Conservation (phyloP, 2,797 vertebrate genomes). For the Lagocephalus sceleratus region DNA sequence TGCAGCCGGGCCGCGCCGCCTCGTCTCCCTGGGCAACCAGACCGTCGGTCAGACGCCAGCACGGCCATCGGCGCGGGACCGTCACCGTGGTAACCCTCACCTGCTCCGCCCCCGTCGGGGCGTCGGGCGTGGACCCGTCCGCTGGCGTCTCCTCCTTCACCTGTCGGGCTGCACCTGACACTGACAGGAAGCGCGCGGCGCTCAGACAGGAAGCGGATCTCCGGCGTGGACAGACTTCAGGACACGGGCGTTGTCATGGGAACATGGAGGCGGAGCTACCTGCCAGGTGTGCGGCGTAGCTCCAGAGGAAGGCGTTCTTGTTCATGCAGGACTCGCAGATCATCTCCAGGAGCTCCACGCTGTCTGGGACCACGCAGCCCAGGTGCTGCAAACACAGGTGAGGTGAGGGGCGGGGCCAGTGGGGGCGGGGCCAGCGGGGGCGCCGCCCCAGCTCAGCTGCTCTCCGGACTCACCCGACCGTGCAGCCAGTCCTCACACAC, state of each 20-base stretch:
- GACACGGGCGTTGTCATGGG: not conserved
- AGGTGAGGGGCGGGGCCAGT: not conserved
- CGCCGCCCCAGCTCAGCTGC: too few species aligned
- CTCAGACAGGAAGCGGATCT: conserved; percentile 11
- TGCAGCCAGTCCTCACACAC: conserved; percentile 98
- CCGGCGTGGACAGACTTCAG: not conserved
- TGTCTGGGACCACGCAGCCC: conserved; percentile 84
- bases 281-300: conserved; percentile 80
- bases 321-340: conserved; percentile 94
- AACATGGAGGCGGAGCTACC: conserved; percentile 63
- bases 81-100: conserved; percentile 12
- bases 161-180: conserved; percentile 33
- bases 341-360: conserved; percentile 94
- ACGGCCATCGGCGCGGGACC: too few species aligned
- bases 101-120: conserved; percentile 9
- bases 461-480: conserved; percentile 90
- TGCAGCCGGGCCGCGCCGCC: conserved; percentile 43
- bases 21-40: conserved; percentile 45
- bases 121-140: conserved; percentile 19
- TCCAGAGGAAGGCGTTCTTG: conserved; percentile 84
- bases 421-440: not conserved
- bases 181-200: too few species aligned
- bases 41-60: not conserved
- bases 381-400: conserved; percentile 79
- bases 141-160: conserved; percentile 44